Conservation (phyloP, 2,113 vertebrate genomes). For the Dromaius novaehollandiae region DNA sequence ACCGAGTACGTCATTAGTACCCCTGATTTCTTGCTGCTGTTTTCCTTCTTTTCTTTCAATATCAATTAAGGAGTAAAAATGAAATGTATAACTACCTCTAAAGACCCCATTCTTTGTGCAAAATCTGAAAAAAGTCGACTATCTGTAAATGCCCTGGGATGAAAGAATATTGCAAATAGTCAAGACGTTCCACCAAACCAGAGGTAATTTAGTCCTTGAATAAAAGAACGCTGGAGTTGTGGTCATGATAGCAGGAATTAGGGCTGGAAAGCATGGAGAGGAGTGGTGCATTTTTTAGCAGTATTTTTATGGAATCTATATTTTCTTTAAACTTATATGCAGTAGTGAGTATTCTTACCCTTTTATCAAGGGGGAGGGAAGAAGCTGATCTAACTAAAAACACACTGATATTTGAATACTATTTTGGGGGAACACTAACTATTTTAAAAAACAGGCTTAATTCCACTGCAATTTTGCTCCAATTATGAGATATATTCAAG, state of each 20-base stretch:
- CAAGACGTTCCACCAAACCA: no score
- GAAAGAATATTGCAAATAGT: no score
- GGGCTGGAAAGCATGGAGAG: no score
- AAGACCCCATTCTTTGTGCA: neutral
- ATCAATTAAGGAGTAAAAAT: neutral
- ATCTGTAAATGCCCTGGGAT: no score
- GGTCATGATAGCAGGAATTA: neutral
- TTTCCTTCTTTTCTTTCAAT: neutral
- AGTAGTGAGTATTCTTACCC: neutral
- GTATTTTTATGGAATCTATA: neutral
- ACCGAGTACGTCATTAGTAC: fast-evolving
- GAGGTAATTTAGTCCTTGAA: no score
- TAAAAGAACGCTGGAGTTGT: no score
- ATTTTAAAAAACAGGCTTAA: neutral
- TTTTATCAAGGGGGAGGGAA: neutral
- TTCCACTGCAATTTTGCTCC: no score
- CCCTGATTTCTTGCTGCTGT: neutral
- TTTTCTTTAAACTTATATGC: no score
- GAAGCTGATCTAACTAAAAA: neutral
- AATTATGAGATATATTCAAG: neutral
- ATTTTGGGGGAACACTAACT: neutral
- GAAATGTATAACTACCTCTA: neutral
- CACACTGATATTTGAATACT: neutral
- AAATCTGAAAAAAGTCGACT: neutral
- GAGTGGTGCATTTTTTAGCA: neutral